phyloP scores from a whole-genome alignment of 2,797 vertebrate species.

The Hipposideros larvatus region DNA sequence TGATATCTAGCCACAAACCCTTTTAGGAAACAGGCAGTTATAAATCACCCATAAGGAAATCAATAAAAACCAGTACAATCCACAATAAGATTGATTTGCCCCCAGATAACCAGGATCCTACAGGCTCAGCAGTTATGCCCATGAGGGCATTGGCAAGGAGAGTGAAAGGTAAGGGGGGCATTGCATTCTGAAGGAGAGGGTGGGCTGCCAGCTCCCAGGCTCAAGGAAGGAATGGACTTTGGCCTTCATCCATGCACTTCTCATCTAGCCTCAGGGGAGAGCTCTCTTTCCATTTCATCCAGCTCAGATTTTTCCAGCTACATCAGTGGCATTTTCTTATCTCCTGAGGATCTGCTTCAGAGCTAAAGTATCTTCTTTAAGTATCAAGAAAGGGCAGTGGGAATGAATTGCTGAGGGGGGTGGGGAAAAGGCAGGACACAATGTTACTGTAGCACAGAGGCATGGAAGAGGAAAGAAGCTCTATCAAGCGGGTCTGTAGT shows the following conservation, averaged over 20 bases:
- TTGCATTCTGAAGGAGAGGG: not conserved
- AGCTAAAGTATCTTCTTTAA: conserved; percentile 84
- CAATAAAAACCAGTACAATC: conserved; percentile 40
- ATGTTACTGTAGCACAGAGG: conserved; percentile 77
- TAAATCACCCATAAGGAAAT: conserved; percentile 69
- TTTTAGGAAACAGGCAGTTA: conserved; percentile 70
- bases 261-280: conserved; percentile 50
- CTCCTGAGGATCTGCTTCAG: conserved; percentile 84
- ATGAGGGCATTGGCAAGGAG: not conserved
- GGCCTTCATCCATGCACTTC: not conserved
- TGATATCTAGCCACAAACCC: conserved; percentile 43
- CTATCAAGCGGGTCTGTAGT: not conserved
- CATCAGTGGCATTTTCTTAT: conserved; percentile 80
- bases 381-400: conserved; percentile 82
- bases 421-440: conserved; percentile 12
- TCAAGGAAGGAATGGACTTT: conserved; percentile 11
- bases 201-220: not conserved
- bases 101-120: conserved; percentile 44
- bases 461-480: not conserved
- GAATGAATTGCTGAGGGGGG: conserved; percentile 80
- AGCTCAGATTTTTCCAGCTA: conserved; percentile 64
- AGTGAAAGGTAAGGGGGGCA: not conserved
- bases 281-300: conserved; percentile 61
- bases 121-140: conserved; percentile 27
- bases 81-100: conserved; percentile 43